These are phyloP conservation scores for Drosophila lacertosa DNA, from an alignment of 1,140 invertebrate genomes.

Conservation along the genomic window DNA sequence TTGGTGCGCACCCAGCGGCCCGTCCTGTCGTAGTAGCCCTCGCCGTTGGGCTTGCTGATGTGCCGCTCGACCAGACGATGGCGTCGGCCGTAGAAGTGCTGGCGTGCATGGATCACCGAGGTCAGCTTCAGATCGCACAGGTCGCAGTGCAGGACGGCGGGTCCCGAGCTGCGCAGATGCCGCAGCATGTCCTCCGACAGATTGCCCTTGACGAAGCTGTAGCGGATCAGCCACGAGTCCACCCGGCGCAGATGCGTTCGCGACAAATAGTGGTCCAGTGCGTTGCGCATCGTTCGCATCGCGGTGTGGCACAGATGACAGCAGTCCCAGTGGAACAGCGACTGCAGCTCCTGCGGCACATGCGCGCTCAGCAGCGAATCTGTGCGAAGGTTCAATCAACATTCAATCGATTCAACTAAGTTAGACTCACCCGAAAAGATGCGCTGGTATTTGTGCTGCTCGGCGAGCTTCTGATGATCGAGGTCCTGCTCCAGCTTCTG, in stretches of 20 bases:
- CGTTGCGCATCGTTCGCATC: conserved; percentile 60
- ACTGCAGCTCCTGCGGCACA: conserved; percentile 37
- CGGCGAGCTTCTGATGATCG: conserved; percentile 11
- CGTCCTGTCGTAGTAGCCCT: conserved; percentile 73
- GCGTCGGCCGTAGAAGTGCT: conserved; percentile 84
- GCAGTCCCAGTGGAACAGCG: conserved; percentile 60
- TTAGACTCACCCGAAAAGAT: conserved; percentile 21
- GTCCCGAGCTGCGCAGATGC: conserved; percentile 26
- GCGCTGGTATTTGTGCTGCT: conserved; percentile 27
- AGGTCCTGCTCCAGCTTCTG: conserved; percentile 10
- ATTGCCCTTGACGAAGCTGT: conserved; percentile 58
- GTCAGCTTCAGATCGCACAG: conserved; percentile 84
- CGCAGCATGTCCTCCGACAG: conserved; percentile 54
- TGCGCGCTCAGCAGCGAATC: conserved; percentile 7
- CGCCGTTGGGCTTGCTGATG: conserved; percentile 61
- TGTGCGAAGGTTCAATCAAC: not conserved
- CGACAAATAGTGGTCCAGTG: conserved; percentile 84
- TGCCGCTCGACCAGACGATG: conserved; percentile 75
- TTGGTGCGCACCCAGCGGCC: conserved; percentile 80
- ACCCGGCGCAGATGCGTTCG: conserved; percentile 84
- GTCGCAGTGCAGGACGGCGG: conserved; percentile 70
- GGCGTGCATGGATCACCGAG: conserved; percentile 83
- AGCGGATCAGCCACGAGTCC: conserved; percentile 71
- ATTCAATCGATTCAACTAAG: no score
- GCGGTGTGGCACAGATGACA: conserved; percentile 54